Evolutionary conservation across 2,113 vertebrate genomes (phyloP).

Genomic region (Gallinago paraguaiae): DNA sequence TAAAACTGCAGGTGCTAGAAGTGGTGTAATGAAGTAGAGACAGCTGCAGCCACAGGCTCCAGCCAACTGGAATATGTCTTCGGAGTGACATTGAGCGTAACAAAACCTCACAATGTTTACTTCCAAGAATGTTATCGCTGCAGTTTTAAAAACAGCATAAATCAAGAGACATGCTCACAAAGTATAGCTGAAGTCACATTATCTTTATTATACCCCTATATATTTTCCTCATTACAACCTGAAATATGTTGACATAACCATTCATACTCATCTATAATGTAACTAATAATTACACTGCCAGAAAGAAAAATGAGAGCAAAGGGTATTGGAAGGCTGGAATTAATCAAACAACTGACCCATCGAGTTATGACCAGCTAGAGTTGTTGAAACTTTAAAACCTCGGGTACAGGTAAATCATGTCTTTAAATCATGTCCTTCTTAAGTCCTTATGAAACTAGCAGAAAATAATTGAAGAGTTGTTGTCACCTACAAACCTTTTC

Average conservation of each 20-base stretch:
- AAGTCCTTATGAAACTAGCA: background rate
- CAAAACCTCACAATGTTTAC: slow-evolving; percentile 57
- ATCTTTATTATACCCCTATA: slow-evolving; percentile 55
- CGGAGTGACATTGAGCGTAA: slow-evolving; percentile 48
- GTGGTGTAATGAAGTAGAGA: slow-evolving; percentile 60
- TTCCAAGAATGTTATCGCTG: slow-evolving; percentile 65
- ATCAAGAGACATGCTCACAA: slow-evolving; percentile 15
- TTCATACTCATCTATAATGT: slow-evolving; percentile 44
- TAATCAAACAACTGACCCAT: slow-evolving; percentile 46
- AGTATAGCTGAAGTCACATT: slow-evolving; percentile 50
- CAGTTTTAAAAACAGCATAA: slow-evolving; percentile 49
- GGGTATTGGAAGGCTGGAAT: slow-evolving; percentile 49
- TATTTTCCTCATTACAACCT: slow-evolving; percentile 61
- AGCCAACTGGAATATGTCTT: slow-evolving; percentile 69
- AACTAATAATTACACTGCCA: slow-evolving; percentile 39
- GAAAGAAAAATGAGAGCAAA: slow-evolving; percentile 56
- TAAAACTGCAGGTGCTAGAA: slow-evolving; percentile 73
- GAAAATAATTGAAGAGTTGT: background rate
- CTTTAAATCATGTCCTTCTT: too few relatives aligned
- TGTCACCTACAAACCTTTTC: background rate
- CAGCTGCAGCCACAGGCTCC: slow-evolving; percentile 48
- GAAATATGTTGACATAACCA: slow-evolving; percentile 56
- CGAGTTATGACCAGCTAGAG: background rate
- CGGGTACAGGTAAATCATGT: background rate
- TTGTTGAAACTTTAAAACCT: background rate